Conservation (phyloP, 2,797 vertebrate species). For the Champsocephalus esox region DNA sequence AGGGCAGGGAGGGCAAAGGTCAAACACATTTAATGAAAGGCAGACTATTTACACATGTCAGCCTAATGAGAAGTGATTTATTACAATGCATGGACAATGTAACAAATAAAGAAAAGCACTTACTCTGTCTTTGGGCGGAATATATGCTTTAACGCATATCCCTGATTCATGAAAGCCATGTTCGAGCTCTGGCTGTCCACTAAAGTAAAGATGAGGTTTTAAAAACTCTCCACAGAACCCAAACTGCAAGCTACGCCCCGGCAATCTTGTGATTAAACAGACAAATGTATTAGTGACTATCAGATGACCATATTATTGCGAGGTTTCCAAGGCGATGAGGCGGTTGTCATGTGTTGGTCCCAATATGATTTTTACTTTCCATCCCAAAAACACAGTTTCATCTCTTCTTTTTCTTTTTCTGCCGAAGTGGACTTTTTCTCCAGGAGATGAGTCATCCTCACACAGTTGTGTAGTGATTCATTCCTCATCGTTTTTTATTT, state of each 20-base stretch:
- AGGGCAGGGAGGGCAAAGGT: slow-evolving; percentile 51
- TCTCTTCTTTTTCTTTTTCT: not conserved
- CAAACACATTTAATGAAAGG: slow-evolving; percentile 8
- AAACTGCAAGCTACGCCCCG: slow-evolving; percentile 52
- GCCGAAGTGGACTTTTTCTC: slow-evolving; percentile 20
- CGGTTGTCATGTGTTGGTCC: slow-evolving; percentile 57
- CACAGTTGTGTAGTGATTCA: slow-evolving; percentile 32
- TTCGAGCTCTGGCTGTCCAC: slow-evolving; percentile 13
- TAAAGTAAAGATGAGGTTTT: not conserved
- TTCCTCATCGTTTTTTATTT: not conserved
- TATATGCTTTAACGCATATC: slow-evolving; percentile 72
- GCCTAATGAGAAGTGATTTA: not conserved
- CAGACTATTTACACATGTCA: not conserved
- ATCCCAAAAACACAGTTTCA: slow-evolving; percentile 31
- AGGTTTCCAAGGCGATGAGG: slow-evolving; percentile 37
- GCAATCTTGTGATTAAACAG: slow-evolving; percentile 60
- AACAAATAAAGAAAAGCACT: slow-evolving; percentile 50
- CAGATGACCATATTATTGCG: slow-evolving; percentile 36
- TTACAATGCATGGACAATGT: not conserved
- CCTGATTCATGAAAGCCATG: slow-evolving; percentile 84
- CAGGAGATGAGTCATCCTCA: slow-evolving; percentile 63
- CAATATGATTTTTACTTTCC: slow-evolving; percentile 22
- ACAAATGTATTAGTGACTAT: slow-evolving; percentile 18
- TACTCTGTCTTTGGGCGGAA: slow-evolving; percentile 66
- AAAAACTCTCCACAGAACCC: not conserved